Evolutionary conservation across 2,888 invertebrate genomes (phyloP), one percentile per base, ranked within the genome.

Genomic region (Perizoma affinitatum): DNA sequence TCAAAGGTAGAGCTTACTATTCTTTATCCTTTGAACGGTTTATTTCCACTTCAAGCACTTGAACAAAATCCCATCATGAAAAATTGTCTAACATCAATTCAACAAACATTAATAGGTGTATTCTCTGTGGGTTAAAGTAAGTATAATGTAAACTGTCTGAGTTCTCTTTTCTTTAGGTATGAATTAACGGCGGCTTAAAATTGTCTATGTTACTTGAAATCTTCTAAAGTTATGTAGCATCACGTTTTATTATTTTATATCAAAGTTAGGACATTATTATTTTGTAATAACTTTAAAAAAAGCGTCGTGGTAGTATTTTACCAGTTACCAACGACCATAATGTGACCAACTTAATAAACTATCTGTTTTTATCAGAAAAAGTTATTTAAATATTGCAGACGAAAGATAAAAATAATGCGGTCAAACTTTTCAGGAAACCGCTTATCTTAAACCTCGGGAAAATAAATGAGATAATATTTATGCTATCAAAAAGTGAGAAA

Each of bases 401-500:
- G 47, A 61, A 50, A 49, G 49, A 55, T 3, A 22, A 54, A 63
- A 63, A 54, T 56, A 53, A 52, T 81, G 78, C 76, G 72, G 77
- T 78, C 73, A 69, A 83, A 86, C 75, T 86, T 79, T 83, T 76
- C 67, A 81, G 76, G 73, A 78, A 83, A 75, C 69, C 76, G 77
- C 80, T 84, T 84, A 82, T 80, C 68, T 68, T 41, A 63, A 66
- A 74, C 74, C 68, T 65, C 77, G 80, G 80, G 79, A 80, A 88
- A 84, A 87, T 84, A 83, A 86, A 83, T 79, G 81, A 87, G 85
- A 87, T 85, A 87, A 88, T 86, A 87, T 86, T 87, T 82, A 80
- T 81, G 82, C 83, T 83, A 88, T 87, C 86, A 87, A 84, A 84
- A 86, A 86, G 78, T 82, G 80, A 78, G 73, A 77, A 82, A 83